phyloP scores from a whole-genome alignment of 1,140 invertebrate species.

The Drosophila takahashii region DNA sequence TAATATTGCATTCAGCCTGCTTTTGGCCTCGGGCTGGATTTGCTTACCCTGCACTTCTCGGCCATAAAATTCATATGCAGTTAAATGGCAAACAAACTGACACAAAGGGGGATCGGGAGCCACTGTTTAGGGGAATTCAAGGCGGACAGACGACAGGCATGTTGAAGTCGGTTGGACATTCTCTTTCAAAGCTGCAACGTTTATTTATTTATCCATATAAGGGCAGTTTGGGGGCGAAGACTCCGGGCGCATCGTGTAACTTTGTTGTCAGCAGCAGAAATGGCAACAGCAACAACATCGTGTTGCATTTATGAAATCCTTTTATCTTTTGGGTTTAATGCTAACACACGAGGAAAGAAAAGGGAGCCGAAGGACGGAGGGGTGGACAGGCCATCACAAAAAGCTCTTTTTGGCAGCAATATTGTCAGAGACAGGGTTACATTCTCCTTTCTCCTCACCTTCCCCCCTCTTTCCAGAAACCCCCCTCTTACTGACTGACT shows the following conservation, averaged over 20 bases:
- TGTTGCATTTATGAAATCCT: constrained; percentile 81
- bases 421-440: constrained; percentile 71
- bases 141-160: constrained; percentile 56
- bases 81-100: constrained; percentile 50
- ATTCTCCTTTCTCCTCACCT: neutral
- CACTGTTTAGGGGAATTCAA: neutral
- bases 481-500: constrained; percentile 19
- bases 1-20: neutral
- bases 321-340: constrained; percentile 77
- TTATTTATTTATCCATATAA: constrained; percentile 70
- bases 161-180: constrained; percentile 68
- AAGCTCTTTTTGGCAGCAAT: constrained; percentile 78
- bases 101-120: constrained; percentile 5
- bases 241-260: constrained; percentile 61
- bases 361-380: constrained; percentile 11
- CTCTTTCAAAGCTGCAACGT: constrained; percentile 60
- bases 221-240: constrained; percentile 1
- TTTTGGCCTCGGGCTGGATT: neutral
- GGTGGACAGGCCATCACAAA: constrained; percentile 53
- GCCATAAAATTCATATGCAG: constrained; percentile 38
- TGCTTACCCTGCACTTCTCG: neutral
- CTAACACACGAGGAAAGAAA: constrained; percentile 45
- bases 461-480: neutral
- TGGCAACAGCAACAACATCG: constrained; percentile 45
- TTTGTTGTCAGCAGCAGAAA: constrained; percentile 66